Evolutionary conservation across 2,888 invertebrate genomes (phyloP).

Genomic region (Hyppa rectilinea): DNA sequence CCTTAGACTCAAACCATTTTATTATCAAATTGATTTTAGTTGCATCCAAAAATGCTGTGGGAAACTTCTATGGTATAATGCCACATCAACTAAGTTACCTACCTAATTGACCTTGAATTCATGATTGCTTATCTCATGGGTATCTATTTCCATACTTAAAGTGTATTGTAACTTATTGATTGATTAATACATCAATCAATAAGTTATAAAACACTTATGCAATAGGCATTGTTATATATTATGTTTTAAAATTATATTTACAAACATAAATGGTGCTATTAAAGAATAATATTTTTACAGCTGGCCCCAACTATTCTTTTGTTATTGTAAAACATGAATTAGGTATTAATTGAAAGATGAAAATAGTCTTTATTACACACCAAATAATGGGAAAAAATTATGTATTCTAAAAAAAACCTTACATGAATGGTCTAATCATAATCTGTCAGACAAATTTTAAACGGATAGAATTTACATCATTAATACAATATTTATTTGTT

Average conservation of each 20-base stretch:
- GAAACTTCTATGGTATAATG: background rate
- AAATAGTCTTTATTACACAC: background rate
- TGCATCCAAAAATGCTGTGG: background rate
- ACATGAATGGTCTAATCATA: background rate
- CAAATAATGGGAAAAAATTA: background rate
- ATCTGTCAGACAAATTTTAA: background rate
- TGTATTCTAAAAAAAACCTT: background rate
- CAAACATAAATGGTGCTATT: constrained; percentile 13
- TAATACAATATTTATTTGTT: too few species aligned
- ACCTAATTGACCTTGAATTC: constrained; percentile 38
- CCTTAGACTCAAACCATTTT: background rate
- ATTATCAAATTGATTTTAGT: background rate
- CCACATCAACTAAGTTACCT: background rate
- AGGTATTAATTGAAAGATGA: background rate
- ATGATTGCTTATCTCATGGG: constrained; percentile 40
- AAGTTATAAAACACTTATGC: too few species aligned
- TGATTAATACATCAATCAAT: too few species aligned
- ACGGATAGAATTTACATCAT: too few species aligned
- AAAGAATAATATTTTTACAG: background rate
- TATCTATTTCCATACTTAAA: constrained; percentile 16
- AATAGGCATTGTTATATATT: background rate
- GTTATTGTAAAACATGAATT: background rate
- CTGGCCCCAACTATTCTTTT: background rate
- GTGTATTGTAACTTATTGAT: constrained; percentile 29
- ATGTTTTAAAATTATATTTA: constrained; percentile 9